Conservation (phyloP, 2,113 vertebrate genomes). For the Lethenteron reissneri region DNA sequence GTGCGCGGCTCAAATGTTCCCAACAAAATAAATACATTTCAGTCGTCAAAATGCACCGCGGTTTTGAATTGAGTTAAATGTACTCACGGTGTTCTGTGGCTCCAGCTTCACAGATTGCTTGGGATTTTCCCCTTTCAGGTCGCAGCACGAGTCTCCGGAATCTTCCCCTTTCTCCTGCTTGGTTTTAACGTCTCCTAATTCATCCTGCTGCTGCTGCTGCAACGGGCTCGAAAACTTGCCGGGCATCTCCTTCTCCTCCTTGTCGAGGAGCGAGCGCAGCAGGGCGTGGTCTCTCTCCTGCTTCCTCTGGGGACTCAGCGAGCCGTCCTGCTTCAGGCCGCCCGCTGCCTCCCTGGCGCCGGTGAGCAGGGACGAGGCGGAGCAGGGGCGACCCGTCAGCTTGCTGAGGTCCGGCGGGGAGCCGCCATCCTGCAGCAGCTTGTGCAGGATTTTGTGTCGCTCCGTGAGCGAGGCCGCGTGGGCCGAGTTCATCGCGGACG, state of each 20-base stretch:
- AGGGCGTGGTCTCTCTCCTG: slow-evolving; percentile 71
- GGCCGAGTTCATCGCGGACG: slow-evolving; percentile 39
- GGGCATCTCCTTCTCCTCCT: slow-evolving; percentile 60
- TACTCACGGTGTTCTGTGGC: too few species aligned
- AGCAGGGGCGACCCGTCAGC: slow-evolving; percentile 41
- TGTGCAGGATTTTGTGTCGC: slow-evolving; percentile 91
- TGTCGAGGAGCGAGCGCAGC: slow-evolving; percentile 66
- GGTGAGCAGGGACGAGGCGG: slow-evolving; percentile 15
- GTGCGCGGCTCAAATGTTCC: too few species aligned
- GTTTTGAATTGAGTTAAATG: too few species aligned
- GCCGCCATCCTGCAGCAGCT: slow-evolving; percentile 80
- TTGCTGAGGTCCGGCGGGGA: slow-evolving; percentile 87
- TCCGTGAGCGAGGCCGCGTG: slow-evolving; percentile 49
- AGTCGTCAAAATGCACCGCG: too few species aligned
- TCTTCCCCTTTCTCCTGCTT: too few species aligned
- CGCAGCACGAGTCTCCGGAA: too few species aligned
- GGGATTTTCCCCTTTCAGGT: too few species aligned
- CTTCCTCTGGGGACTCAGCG: slow-evolving; percentile 60
- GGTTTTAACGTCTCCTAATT: too few species aligned
- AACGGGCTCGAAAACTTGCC: not conserved
- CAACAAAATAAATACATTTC: too few species aligned
- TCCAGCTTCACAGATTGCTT: too few species aligned
- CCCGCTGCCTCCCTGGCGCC: slow-evolving; percentile 13
- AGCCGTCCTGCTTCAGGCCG: slow-evolving; percentile 21
- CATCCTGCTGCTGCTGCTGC: too few species aligned